These are phyloP conservation scores for Drosophila fulvimacula DNA, from an alignment of 2,888 invertebrate genomes.

Conservation along the genomic window DNA sequence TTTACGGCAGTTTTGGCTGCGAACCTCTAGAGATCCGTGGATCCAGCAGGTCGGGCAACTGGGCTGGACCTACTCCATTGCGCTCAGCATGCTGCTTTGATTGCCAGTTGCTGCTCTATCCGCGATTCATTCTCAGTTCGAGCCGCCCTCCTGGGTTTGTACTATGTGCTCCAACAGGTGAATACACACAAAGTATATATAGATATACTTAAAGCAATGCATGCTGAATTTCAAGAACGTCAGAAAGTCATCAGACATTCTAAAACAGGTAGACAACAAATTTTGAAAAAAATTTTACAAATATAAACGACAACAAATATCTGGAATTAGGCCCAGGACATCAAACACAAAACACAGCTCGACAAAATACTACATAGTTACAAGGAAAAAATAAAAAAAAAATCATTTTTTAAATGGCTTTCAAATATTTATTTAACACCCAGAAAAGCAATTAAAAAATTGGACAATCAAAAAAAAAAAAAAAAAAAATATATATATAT, in stretches of 20 bases:
- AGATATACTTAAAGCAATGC: conserved; percentile 51
- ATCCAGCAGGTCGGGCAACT: not conserved
- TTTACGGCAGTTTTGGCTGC: not conserved
- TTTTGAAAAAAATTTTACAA: conserved; percentile 25
- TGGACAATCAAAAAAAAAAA: no score
- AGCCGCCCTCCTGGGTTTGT: conserved; percentile 16
- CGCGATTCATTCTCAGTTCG: conserved; percentile 9
- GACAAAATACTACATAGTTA: not conserved
- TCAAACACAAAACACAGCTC: not conserved
- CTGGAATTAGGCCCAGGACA: not conserved
- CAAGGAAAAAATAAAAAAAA: no score
- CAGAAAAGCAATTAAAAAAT: no score
- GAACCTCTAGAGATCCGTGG: conserved; percentile 7
- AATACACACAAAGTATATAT: conserved; percentile 49
- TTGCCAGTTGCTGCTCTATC: not conserved
- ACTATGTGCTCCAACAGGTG: conserved; percentile 37
- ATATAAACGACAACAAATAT: conserved; percentile 2
- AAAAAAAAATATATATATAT: no score
- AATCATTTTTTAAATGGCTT: no score
- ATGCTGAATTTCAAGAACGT: conserved; percentile 49
- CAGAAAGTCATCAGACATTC: conserved; percentile 49
- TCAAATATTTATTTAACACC: no score
- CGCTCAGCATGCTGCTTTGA: not conserved
- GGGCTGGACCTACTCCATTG: not conserved
- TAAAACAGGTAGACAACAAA: conserved; percentile 29